A percentile compares a stretch with the other conserved stretches of the same genome.
Conservation (phyloP, 2,888 invertebrate species). For the Alloplasta piceator region DNA sequence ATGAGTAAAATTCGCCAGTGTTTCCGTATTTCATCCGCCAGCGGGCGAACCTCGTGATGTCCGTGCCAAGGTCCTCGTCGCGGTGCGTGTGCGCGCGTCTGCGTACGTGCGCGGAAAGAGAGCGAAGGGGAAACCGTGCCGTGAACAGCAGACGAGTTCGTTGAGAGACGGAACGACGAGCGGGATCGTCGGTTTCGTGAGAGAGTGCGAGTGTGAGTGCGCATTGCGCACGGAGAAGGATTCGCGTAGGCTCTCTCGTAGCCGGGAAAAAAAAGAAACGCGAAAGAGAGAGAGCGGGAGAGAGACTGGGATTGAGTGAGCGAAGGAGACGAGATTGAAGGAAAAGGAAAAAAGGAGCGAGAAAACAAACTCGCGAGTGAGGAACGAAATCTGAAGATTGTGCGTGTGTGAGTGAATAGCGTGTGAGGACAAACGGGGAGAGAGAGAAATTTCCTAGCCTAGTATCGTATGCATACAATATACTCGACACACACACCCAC, state of each 20-base stretch:
- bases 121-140: no score
- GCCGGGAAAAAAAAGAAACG: slow-evolving; percentile 8
- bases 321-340: slow-evolving; percentile 62
- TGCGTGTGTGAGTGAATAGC: slow-evolving; percentile 7
- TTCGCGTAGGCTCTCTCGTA: slow-evolving; percentile 9
- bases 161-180: not conserved
- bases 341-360: slow-evolving; percentile 44
- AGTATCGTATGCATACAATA: no score
- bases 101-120: not conserved
- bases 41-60: no score
- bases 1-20: no score
- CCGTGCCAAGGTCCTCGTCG: no score
- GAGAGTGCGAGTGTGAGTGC: slow-evolving; percentile 6
- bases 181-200: not conserved
- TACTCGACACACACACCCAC: no score
- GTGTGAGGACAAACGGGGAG: slow-evolving; percentile 21
- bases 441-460: not conserved
- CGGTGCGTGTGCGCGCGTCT: slow-evolving; percentile 40
- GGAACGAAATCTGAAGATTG: not conserved
- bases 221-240: slow-evolving; percentile 1
- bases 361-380: slow-evolving; percentile 5
- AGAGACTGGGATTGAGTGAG: slow-evolving; percentile 57
- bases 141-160: no score
- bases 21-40: no score
- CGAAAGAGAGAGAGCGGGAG: slow-evolving; percentile 5